phyloP scores from a whole-genome alignment of 2,113 vertebrate species.

The Acrocephalus arundinaceus region DNA sequence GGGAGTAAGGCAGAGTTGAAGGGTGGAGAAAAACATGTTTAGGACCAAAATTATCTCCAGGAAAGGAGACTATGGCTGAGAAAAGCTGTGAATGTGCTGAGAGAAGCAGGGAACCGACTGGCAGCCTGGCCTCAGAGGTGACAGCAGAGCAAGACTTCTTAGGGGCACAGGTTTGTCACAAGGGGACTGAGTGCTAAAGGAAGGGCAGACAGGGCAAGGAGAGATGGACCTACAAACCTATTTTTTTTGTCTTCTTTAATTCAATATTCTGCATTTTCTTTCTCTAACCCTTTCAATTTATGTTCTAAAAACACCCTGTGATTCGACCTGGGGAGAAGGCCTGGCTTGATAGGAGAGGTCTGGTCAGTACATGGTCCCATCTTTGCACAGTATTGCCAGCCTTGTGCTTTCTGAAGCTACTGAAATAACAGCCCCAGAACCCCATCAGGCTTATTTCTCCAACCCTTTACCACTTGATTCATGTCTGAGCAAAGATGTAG shows the following conservation, averaged over 20 bases:
- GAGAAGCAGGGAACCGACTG: background rate
- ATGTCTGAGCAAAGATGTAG: background rate
- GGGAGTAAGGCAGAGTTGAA: background rate
- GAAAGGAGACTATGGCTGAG: background rate
- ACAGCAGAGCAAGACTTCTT: background rate
- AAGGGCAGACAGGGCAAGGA: background rate
- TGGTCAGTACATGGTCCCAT: background rate
- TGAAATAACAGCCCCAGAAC: background rate
- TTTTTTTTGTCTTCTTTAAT: background rate
- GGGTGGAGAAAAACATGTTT: background rate
- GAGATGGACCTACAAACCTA: background rate
- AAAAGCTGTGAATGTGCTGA: background rate
- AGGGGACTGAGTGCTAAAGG: background rate
- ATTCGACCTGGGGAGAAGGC: background rate
- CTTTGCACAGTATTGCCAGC: background rate
- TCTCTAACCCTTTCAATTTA: background rate
- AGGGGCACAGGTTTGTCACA: background rate
- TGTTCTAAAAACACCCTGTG: background rate
- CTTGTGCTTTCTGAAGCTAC: background rate
- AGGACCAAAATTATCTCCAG: background rate
- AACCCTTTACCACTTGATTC: background rate
- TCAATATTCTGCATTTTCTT: background rate
- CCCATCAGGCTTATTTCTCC: background rate
- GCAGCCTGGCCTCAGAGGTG: background rate
- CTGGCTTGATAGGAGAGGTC: background rate